Conservation (phyloP, 2,113 vertebrate genomes). For the Taurulus bubalis region DNA sequence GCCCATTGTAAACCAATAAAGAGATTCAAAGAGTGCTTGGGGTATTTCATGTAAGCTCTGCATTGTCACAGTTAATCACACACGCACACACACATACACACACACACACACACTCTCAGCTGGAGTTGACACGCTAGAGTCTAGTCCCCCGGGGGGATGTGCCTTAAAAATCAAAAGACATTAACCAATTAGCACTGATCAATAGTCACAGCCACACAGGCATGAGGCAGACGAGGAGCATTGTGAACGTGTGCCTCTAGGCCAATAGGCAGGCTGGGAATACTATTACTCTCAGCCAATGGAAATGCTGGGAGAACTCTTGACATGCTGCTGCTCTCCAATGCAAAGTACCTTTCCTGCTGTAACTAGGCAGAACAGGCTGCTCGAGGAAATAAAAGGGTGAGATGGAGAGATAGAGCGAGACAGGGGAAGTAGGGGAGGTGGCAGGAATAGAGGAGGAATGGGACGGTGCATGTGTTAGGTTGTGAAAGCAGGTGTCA, state of each 20-base stretch:
- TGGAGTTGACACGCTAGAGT: slow-evolving; percentile 45
- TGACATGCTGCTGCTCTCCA: slow-evolving; percentile 66
- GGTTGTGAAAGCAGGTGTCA: slow-evolving; percentile 69
- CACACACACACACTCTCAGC: neutral
- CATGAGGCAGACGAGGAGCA: slow-evolving; percentile 37
- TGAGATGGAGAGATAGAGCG: slow-evolving; percentile 42
- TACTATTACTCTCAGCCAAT: slow-evolving; percentile 60
- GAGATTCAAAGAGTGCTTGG: slow-evolving; percentile 3
- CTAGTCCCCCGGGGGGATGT: slow-evolving; percentile 53
- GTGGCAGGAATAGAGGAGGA: slow-evolving; percentile 35
- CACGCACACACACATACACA: slow-evolving; percentile 13
- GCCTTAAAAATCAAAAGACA: slow-evolving; percentile 78
- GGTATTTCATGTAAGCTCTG: slow-evolving; percentile 13
- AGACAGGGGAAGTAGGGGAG: slow-evolving; percentile 15
- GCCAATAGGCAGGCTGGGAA: slow-evolving; percentile 49
- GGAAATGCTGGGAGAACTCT: slow-evolving; percentile 58
- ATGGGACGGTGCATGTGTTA: slow-evolving; percentile 42
- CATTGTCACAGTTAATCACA: slow-evolving; percentile 32
- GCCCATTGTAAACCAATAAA: neutral
- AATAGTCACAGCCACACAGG: slow-evolving; percentile 66
- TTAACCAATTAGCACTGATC: slow-evolving; percentile 82
- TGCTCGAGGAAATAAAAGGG: slow-evolving; percentile 26
- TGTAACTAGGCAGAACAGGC: slow-evolving; percentile 78
- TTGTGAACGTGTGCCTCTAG: slow-evolving; percentile 53
- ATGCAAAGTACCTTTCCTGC: slow-evolving; percentile 55